Evolutionary conservation across 2,888 invertebrate genomes (phyloP), one percentile per base, ranked within the genome.

Genomic region (Campoletis raptor): DNA sequence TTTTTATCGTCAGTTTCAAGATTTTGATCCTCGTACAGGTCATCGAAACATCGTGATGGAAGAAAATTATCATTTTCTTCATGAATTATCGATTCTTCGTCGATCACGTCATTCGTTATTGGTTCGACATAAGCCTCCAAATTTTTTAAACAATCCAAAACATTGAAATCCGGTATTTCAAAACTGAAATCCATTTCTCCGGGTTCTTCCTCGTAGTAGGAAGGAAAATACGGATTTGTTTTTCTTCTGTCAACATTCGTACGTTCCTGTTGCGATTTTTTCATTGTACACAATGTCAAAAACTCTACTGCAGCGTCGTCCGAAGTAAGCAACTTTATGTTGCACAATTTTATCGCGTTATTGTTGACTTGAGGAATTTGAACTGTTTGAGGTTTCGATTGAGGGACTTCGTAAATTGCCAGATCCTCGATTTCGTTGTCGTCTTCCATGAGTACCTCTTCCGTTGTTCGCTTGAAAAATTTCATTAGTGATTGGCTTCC

Each of bases 261-360:
- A 36, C 72, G n/a, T 12, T 92, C 91, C 8, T 80, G 88, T 79
- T 90, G 88, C 0, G 94, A 93, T 77, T 88, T 90, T 61, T 89
- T 91, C 83, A 94, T 90, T 8, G 93, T 88, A 36, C 92, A 93
- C 0, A 91, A 84, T 0, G 93, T 94, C 45, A 94, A 85, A 85
- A 94, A 94, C 24, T 94, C 93, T 7, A 92, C 64, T 0, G 91
- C 91, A 7, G 90, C 91, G 15, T 88, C 88, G 81, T 94, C 94
- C 0, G 90, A 90, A 10, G 89, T 90, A 24, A 94, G 78, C 24
- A 94, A 86, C 83, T 92, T 92, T 0, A 94, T 90, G 15, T 94
- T 90, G 0, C 74, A 81, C 9, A 88, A 81, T 74, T 91, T 90
- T 10, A 90, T 88, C 8, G 72, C 8, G 0, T 85, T 64, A 21